phyloP scores from a whole-genome alignment of 2,797 vertebrate genomes.

The Coendou prehensilis region DNA sequence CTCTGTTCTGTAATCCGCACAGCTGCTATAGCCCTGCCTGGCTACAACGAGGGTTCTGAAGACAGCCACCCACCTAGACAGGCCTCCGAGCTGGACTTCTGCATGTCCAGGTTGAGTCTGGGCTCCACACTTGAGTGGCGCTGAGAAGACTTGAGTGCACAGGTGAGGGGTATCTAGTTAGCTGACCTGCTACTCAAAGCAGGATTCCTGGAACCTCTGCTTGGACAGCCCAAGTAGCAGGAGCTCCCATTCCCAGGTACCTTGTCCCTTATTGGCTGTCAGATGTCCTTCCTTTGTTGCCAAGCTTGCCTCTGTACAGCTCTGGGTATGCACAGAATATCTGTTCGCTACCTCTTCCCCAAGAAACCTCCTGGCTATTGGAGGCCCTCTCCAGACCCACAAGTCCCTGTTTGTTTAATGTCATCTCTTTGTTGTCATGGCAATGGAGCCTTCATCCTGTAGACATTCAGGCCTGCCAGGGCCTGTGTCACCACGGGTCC shows the following conservation, averaged over 20 bases:
- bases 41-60: background rate
- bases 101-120: background rate
- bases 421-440: slow-evolving; percentile 15
- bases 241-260: background rate
- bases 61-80: background rate
- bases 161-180: background rate
- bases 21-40: background rate
- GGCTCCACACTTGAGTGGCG: background rate
- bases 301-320: background rate
- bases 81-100: background rate
- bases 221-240: background rate
- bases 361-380: background rate
- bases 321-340: background rate
- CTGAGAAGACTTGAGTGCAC: background rate
- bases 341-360: background rate
- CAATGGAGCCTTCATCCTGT: background rate
- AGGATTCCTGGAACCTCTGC: background rate
- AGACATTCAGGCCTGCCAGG: background rate
- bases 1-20: background rate
- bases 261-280: background rate
- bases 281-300: background rate
- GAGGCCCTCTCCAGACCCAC: background rate
- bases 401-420: background rate
- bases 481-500: background rate
- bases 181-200: background rate